These are phyloP conservation scores for Riparia riparia DNA, from an alignment of 2,113 vertebrate genomes.

Conservation along the genomic window DNA sequence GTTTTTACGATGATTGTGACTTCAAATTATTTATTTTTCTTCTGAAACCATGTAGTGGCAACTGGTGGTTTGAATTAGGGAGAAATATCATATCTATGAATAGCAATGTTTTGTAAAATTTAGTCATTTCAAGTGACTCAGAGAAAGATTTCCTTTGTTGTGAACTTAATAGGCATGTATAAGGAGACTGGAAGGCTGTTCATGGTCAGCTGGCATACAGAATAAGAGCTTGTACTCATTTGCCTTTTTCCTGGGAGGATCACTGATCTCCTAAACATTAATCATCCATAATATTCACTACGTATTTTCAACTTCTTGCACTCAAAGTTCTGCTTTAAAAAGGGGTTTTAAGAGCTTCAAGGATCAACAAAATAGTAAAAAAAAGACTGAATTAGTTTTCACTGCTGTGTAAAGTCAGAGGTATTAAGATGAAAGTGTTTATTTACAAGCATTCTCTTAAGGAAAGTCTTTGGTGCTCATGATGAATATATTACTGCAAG, in stretches of 20 bases:
- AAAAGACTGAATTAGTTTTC: not conserved
- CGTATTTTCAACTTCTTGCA: not conserved
- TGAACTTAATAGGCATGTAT: not conserved
- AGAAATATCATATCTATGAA: not conserved
- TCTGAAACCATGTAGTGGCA: not conserved
- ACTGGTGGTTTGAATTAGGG: not conserved
- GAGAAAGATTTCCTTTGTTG: not conserved
- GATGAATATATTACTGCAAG: not conserved
- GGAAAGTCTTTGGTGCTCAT: not conserved
- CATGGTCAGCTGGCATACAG: not conserved
- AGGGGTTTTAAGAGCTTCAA: not conserved
- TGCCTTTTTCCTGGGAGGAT: not conserved
- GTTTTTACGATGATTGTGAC: not conserved
- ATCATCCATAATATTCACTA: not conserved
- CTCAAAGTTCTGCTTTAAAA: not conserved
- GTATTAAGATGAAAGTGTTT: not conserved
- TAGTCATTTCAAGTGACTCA: not conserved
- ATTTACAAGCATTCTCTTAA: not conserved
- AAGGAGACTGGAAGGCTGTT: not conserved
- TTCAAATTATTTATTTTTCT: not conserved
- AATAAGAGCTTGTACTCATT: not conserved
- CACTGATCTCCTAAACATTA: not conserved
- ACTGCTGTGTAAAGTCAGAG: not conserved
- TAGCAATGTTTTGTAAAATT: not conserved
- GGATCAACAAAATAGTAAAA: not conserved